phyloP scores from a whole-genome alignment of 2,113 vertebrate genomes.

The Cricetomys ansorgei region DNA sequence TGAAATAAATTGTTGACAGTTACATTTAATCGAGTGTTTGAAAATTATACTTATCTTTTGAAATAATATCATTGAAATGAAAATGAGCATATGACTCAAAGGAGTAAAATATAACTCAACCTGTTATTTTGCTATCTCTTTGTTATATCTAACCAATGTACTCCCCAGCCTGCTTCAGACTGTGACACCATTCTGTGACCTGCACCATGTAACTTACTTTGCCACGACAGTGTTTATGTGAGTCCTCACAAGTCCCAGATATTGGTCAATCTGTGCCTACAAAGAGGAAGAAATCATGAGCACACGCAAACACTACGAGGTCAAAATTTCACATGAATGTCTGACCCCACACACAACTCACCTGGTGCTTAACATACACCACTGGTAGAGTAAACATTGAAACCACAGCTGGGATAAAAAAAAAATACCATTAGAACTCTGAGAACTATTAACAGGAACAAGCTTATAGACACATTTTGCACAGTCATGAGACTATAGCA shows the following conservation, averaged over 20 bases:
- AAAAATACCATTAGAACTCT: constrained; percentile 78
- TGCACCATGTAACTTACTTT: constrained; percentile 92
- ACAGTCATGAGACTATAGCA: neutral
- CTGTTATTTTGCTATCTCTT: neutral
- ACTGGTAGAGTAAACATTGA: constrained; percentile 98
- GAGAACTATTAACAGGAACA: neutral
- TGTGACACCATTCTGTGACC: neutral
- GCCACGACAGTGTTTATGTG: constrained; percentile 97
- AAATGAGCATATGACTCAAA: neutral
- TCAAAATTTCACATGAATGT: neutral
- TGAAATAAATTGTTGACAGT: neutral
- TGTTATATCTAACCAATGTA: neutral
- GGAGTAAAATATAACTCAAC: neutral
- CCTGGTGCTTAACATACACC: constrained; percentile 99
- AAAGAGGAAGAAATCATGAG: constrained; percentile 67
- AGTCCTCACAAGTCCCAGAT: constrained; percentile 96
- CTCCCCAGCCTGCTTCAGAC: neutral
- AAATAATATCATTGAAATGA: constrained; percentile 27
- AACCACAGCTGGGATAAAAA: constrained; percentile 92
- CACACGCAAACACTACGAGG: neutral
- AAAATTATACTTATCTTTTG: constrained; percentile 52
- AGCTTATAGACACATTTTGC: neutral
- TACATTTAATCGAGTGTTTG: constrained; percentile 34
- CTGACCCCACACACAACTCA: constrained; percentile 79
- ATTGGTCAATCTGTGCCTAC: constrained; percentile 98